These are phyloP conservation scores for Eulacestoma nigropectus DNA, from an alignment of 2,113 vertebrate species.

Conservation along the genomic window DNA sequence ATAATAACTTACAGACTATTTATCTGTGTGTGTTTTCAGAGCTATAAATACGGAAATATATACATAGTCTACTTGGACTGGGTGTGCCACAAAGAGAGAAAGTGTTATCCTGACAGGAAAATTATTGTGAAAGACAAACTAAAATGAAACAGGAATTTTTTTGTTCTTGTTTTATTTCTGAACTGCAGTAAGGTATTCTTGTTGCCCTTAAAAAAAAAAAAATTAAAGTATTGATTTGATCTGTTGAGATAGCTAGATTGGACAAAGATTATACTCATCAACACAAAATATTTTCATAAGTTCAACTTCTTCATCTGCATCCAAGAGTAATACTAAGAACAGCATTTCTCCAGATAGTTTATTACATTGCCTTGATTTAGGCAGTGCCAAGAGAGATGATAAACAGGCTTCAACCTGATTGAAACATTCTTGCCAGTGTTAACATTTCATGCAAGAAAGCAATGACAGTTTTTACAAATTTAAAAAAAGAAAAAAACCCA, in stretches of 20 bases:
- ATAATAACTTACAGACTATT: background rate
- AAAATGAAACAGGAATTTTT: background rate
- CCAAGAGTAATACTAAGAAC: background rate
- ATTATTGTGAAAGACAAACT: background rate
- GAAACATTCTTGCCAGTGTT: background rate
- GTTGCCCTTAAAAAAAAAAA: background rate
- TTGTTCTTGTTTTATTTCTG: background rate
- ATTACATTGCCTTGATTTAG: background rate
- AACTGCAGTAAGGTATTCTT: background rate
- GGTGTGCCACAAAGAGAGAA: background rate
- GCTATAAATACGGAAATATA: background rate
- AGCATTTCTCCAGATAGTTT: background rate
- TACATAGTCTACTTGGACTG: background rate
- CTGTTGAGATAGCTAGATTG: background rate
- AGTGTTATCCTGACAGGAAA: background rate
- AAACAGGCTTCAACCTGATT: conserved; percentile 15
- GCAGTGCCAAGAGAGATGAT: background rate
- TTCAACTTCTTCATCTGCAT: conserved; percentile 31
- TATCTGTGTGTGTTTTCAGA: background rate
- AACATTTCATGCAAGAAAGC: background rate
- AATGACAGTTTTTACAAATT: background rate
- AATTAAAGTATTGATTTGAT: background rate
- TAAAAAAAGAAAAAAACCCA: background rate
- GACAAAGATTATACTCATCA: background rate
- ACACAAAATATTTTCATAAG: background rate